phyloP scores from a whole-genome alignment of 2,113 vertebrate species.

The Mobula birostris region DNA sequence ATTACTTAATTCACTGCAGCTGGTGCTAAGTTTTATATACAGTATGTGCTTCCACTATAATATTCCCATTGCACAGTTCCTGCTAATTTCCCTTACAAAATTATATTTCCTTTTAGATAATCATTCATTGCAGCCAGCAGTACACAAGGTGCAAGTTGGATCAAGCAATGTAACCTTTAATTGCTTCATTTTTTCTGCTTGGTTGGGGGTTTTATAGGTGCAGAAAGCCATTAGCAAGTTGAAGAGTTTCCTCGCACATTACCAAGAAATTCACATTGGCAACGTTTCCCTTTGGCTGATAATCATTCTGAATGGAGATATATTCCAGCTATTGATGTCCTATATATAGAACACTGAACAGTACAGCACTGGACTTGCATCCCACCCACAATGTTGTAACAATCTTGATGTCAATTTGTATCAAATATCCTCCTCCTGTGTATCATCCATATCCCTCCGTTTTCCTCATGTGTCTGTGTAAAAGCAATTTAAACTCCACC shows the following conservation, averaged over 20 bases:
- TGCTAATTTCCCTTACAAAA: background rate
- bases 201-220: background rate
- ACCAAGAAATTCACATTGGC: background rate
- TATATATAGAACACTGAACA: no score
- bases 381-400: no score
- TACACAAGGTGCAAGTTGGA: background rate
- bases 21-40: background rate
- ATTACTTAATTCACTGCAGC: background rate
- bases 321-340: background rate
- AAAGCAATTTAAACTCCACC: no score
- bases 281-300: background rate
- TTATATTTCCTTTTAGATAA: background rate
- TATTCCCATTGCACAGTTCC: background rate
- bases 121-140: background rate
- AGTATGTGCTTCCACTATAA: background rate
- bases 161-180: background rate
- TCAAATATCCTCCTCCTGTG: no score
- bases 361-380: no score
- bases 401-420: no score
- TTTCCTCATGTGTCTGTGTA: no score
- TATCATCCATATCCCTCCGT: no score
- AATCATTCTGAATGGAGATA: background rate
- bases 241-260: background rate
- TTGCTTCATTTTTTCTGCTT: slow-evolving; percentile 15
- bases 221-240: background rate